phyloP scores from a whole-genome alignment of 2,888 invertebrate species.

The Orchesellides sinensis region DNA sequence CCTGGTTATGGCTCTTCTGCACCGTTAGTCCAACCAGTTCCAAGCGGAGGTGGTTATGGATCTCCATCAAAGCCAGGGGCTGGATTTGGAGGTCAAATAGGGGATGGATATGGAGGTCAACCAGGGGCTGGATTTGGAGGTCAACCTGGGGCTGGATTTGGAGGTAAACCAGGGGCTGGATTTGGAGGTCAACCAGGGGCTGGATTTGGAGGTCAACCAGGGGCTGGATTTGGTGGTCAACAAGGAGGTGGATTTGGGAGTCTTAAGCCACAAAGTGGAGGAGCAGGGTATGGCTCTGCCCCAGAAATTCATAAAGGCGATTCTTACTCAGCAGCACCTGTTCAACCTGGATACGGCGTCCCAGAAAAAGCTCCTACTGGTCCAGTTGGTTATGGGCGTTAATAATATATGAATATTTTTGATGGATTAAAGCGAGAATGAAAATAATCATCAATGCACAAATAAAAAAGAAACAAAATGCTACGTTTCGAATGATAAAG shows the following conservation, averaged over 20 bases:
- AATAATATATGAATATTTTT: too few relatives aligned
- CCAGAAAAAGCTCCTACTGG: slow-evolving; percentile 19
- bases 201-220: background rate
- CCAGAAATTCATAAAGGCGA: background rate
- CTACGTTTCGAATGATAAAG: too few relatives aligned
- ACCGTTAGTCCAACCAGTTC: background rate
- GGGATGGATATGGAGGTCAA: background rate
- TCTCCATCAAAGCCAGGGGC: background rate
- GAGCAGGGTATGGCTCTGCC: background rate
- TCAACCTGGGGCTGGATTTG: background rate
- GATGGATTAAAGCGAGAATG: too few relatives aligned
- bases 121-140: background rate
- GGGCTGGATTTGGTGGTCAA: background rate
- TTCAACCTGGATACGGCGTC: slow-evolving; percentile 16
- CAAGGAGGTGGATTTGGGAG: slow-evolving; percentile 2
- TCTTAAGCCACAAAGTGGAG: background rate
- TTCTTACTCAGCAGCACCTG: slow-evolving; percentile 24
- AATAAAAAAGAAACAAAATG: too few relatives aligned
- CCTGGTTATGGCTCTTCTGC: background rate
- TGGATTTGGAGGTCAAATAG: background rate
- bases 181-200: background rate
- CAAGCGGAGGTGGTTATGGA: slow-evolving; percentile 8
- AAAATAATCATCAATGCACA: too few relatives aligned
- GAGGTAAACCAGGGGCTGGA: background rate
- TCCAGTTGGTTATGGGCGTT: slow-evolving; percentile 31